Base-by-base conservation (phyloP, 2,888 invertebrate genomes). In the Micoletzkya japonica region DNA sequence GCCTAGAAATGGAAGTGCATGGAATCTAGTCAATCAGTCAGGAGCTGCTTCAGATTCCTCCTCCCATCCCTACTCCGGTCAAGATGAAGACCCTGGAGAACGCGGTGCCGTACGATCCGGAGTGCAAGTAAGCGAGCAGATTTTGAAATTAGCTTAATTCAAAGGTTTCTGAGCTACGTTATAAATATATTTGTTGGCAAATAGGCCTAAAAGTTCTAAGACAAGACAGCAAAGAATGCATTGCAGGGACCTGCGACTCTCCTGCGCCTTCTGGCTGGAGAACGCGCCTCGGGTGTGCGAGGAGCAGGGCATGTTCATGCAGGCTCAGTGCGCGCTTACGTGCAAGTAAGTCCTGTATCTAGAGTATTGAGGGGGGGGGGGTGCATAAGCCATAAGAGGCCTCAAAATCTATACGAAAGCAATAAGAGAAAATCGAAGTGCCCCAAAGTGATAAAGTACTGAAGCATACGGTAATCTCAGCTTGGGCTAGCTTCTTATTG, bases 231-330 rank as follows among this genome's bases (percentile, higher is more conserved):
- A 14, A 44, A 44, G 28, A 64, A 36, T 34, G n/a, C 17, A 28
- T 30, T 50, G 20, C 58, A 57, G 68, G 26, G 68, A 68, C 68
- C 39, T 68, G 68, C 57, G 68, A 28, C 52, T 68, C 58, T 83
- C 83, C 7, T 83, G 83, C 59, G 73, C 76, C 26, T 83, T 82
- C 73, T 83, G 83, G 83, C 74, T 83, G 52, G 73, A 76, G 36
- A 76, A 80, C 64, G 77, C 82, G 58, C 73, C 71, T 1, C 50
- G 74, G 37, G 81, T 77, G n/a, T 83, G 83, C 72, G 70, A 66
- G 28, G 80, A 79, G 67, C 71, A 71, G 67, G 36, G 57, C 3
- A 72, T 77, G 6, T 83, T 81, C 72, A 83, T 83, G 83, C 69
- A 75, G 60, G 74, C 75, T 50, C 83, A 83, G 57, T 83, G 83